Percentiles rank a stretch among this genome's conserved stretches.
These are phyloP conservation scores for Nothura maculosa DNA, from an alignment of 2,797 vertebrate genomes.

Conservation along the genomic window DNA sequence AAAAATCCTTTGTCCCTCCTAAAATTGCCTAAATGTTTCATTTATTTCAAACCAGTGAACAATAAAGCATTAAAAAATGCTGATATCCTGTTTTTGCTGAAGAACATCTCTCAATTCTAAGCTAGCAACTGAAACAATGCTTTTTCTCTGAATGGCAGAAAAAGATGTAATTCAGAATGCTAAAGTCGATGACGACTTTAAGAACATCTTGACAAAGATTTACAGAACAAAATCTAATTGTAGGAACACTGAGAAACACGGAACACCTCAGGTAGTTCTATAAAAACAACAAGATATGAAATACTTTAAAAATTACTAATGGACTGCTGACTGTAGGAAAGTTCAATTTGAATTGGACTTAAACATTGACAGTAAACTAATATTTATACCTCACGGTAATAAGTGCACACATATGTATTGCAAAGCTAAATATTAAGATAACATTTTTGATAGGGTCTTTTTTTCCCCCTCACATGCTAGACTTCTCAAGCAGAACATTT, in stretches of 20 bases:
- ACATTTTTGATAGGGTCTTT: neutral
- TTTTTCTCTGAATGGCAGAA: neutral
- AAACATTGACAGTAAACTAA: neutral
- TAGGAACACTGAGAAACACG: neutral
- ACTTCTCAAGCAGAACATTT: neutral
- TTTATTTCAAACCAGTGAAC: constrained; percentile 17
- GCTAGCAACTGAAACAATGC: neutral
- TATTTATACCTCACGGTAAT: neutral
- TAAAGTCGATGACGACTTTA: neutral
- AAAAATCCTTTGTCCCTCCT: neutral
- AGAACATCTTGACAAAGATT: neutral
- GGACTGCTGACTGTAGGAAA: neutral
- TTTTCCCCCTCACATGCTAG: neutral
- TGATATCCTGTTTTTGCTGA: constrained; percentile 25
- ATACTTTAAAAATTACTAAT: neutral
- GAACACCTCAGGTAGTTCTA: neutral
- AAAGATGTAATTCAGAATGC: neutral
- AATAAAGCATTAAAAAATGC: constrained; percentile 37
- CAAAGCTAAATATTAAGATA: neutral
- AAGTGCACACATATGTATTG: neutral
- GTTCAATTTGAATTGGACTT: neutral
- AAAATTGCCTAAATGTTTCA: constrained; percentile 33
- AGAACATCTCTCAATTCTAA: constrained; percentile 45
- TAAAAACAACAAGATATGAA: neutral
- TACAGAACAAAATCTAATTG: neutral